Evolutionary conservation across 2,888 invertebrate species (phyloP), one percentile per base, ranked within the genome.

Genomic region (Stenodera caucasica): DNA sequence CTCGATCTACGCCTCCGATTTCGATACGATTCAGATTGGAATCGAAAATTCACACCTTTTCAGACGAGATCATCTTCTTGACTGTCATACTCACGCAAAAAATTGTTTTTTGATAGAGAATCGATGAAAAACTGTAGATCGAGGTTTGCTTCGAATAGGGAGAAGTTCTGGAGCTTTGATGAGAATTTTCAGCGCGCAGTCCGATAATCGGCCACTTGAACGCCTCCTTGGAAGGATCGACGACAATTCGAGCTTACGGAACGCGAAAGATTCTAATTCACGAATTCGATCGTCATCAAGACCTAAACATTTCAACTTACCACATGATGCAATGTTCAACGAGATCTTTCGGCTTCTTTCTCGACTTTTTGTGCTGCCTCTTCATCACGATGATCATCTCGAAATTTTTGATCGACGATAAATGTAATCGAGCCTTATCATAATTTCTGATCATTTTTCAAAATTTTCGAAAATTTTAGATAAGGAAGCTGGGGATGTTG

Each of bases 401-500:
- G 1, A 64, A 61, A 45, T 70, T 71, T 51, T 53, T 71, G 3
- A 64, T 68, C n/a, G 55, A 66, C 45, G 63, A 68, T 49, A 58
- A 57, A 61, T 65, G 66, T 66, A 55, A 45, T 14, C 11, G 26
- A 14, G 26, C 3, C 1, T 32, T 11, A 4, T 40, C 3, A 53
- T 23, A 30, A 3, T 29, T 56, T 6, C 52, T 53, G 1, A 29
- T 8, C 18, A 3, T 32, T 4, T 29, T 29, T 49, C 7, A 49
- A 26, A 49, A 5, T 23, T 1, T 30, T 5, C 2, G 9, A 30
- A 37, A 15, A 35, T 56, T 60, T 23, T 55, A 67, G 67, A 63
- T 55, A 50, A 60, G 11, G 55, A 59, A 11, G 68, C 90, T 32
- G 91, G 90, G 33, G 86, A 87, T 72, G 90, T 91, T 1, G 92